Conservation (phyloP, 2,797 vertebrate genomes). For the Pseudochirops cupreus region DNA sequence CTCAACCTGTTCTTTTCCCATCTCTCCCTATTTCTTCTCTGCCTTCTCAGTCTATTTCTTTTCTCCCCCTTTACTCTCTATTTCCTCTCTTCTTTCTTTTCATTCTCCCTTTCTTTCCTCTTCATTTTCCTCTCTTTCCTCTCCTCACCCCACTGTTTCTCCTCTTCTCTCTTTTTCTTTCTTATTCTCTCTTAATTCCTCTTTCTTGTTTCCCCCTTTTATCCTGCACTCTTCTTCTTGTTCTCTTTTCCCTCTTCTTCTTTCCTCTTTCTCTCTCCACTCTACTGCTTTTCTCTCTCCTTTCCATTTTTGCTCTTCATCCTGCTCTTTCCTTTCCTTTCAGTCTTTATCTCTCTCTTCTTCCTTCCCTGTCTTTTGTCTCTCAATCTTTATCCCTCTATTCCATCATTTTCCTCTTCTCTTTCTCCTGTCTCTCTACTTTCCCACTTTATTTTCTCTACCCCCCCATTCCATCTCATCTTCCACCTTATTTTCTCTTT, state of each 20-base stretch:
- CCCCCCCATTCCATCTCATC: not conserved
- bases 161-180: not conserved
- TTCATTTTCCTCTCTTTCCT: not conserved
- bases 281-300: not conserved
- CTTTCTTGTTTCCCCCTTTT: not conserved
- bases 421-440: not conserved
- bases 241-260: not conserved
- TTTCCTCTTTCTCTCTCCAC: not conserved
- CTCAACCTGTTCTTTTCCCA: not conserved
- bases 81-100: not conserved
- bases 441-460: not conserved
- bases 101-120: not conserved
- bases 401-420: not conserved
- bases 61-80: not conserved
- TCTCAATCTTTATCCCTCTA: not conserved
- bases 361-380: not conserved
- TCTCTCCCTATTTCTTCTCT: not conserved
- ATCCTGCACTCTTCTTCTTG: not conserved
- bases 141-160: not conserved
- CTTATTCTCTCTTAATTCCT: not conserved
- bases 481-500: not conserved
- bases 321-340: not conserved
- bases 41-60: not conserved
- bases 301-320: not conserved
- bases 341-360: not conserved